Evolutionary conservation across 2,888 invertebrate genomes (phyloP).

Genomic region (Stenoptilia bipunctidactyla): DNA sequence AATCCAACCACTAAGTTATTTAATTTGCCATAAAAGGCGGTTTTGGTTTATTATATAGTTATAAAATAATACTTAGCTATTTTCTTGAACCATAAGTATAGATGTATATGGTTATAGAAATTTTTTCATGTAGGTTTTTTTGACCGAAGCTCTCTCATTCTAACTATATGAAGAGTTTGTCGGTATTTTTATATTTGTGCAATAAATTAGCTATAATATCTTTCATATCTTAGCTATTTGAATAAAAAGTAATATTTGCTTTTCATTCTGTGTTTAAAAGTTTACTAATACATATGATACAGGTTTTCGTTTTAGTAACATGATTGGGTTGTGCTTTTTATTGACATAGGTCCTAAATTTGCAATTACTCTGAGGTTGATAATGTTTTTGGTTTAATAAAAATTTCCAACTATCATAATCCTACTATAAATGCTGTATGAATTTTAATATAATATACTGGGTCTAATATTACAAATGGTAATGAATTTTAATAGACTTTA

Average conservation of each 20-base stretch:
- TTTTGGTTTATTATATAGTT: conserved; percentile 32
- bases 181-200: conserved; percentile 61
- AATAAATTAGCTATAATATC: conserved; percentile 54
- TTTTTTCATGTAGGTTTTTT: conserved; percentile 8
- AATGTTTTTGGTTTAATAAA: too few relatives aligned
- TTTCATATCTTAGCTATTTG: conserved; percentile 67
- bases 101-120: conserved; percentile 15
- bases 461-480: too few relatives aligned
- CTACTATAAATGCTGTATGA: too few relatives aligned
- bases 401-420: too few relatives aligned
- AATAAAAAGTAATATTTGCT: conserved; percentile 44
- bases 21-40: conserved; percentile 32
- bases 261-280: conserved; percentile 41
- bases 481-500: background rate
- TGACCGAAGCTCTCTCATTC: conserved; percentile 1
- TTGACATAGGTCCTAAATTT: too few relatives aligned
- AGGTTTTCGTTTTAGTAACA: too few relatives aligned
- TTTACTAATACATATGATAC: too few relatives aligned
- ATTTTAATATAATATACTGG: too few relatives aligned
- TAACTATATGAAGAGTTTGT: conserved; percentile 20
- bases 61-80: conserved; percentile 27
- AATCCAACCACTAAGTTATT: conserved; percentile 27
- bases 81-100: conserved; percentile 28
- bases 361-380: too few relatives aligned
- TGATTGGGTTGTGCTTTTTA: too few relatives aligned